Conservation (phyloP, 2,113 vertebrate genomes). For the Cygnus buccinator region DNA sequence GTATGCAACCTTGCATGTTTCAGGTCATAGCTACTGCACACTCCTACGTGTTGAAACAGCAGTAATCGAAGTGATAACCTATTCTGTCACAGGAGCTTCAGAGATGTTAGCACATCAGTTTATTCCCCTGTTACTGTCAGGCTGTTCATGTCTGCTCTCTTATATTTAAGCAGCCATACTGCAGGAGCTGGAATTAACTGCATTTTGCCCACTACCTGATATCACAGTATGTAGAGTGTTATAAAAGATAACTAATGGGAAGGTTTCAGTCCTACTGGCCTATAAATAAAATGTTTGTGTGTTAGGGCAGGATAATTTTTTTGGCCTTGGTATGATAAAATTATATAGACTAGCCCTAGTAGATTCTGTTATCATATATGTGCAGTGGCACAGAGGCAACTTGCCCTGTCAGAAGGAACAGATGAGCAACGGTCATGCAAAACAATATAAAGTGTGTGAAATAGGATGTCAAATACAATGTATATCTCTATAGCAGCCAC, state of each 20-base stretch:
- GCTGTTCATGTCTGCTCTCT: not conserved
- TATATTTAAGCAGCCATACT: not conserved
- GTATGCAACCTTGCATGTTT: not conserved
- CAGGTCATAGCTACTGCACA: not conserved
- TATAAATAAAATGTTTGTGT: conserved; percentile 51
- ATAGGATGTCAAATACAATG: not conserved
- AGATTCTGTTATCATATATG: not conserved
- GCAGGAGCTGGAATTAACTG: not conserved
- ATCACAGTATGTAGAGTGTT: not conserved
- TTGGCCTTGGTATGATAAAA: not conserved
- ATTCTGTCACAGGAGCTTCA: not conserved
- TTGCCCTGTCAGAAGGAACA: not conserved
- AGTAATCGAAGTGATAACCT: not conserved
- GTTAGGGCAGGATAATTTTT: conserved; percentile 18
- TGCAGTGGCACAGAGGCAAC: not conserved
- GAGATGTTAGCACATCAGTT: not conserved
- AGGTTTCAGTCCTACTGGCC: not conserved
- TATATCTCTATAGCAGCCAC: not conserved
- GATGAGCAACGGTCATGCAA: not conserved
- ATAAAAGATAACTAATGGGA: conserved; percentile 33
- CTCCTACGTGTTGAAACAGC: not conserved
- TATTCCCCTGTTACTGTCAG: not conserved
- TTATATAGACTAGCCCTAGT: not conserved
- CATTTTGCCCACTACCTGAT: not conserved
- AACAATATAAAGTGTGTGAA: not conserved